Percentiles rank a stretch among this genome's conserved stretches.
phyloP scores from a whole-genome alignment of 2,113 vertebrate species.

The Nannobrachium achirus region DNA sequence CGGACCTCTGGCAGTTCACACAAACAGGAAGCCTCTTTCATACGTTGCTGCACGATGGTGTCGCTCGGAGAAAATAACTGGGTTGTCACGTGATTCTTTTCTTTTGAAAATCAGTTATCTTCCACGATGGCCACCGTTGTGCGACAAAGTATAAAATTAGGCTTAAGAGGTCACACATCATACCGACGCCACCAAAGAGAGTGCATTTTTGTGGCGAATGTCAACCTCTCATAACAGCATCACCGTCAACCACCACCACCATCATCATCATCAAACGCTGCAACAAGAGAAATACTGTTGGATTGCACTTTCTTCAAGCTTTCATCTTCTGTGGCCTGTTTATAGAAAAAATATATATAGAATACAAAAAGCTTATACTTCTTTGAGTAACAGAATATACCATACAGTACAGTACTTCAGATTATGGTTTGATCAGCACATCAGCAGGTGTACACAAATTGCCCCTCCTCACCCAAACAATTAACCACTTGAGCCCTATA shows the following conservation, averaged over 20 bases:
- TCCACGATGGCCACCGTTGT: too few species aligned
- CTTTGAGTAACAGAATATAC: constrained; percentile 82
- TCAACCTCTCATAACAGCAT: constrained; percentile 71
- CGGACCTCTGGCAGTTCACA: constrained; percentile 73
- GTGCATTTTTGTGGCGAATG: constrained; percentile 76
- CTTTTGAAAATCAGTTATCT: too few species aligned
- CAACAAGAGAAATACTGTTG: constrained; percentile 80
- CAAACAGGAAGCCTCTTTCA: constrained; percentile 45
- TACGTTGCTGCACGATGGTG: too few species aligned
- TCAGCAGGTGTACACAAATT: constrained; percentile 77
- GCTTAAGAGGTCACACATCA: constrained; percentile 66
- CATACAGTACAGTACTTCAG: constrained; percentile 82
- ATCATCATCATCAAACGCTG: constrained; percentile 66
- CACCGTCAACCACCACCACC: constrained; percentile 66
- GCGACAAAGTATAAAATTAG: too few species aligned
- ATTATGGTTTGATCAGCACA: constrained; percentile 81
- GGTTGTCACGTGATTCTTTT: too few species aligned
- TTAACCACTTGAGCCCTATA: constrained; percentile 49
- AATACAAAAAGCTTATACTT: constrained; percentile 83
- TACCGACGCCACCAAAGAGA: constrained; percentile 71
- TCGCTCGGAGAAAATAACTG: too few species aligned
- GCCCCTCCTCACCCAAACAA: constrained; percentile 35
- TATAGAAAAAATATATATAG: constrained; percentile 82
- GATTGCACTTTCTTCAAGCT: constrained; percentile 81
- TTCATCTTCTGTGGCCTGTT: constrained; percentile 75